Conservation (phyloP, 1,140 invertebrate genomes). For the Calliopsis andreniformis region DNA sequence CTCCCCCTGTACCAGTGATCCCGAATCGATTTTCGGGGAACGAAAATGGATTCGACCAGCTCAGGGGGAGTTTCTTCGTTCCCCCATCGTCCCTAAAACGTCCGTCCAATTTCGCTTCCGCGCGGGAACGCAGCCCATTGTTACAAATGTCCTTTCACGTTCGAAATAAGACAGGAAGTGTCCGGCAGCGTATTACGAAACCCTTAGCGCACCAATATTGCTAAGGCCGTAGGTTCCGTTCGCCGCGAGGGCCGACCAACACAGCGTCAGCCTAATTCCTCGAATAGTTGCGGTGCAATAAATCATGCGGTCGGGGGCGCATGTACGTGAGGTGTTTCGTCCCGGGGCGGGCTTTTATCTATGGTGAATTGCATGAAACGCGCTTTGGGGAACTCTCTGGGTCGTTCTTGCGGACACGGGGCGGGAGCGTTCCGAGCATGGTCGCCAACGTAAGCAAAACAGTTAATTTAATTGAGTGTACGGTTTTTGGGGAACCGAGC, state of each 20-base stretch:
- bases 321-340: constrained; percentile 36
- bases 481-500: too few species aligned
- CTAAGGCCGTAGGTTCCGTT: constrained; percentile 25
- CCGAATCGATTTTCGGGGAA: neutral
- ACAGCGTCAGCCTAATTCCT: constrained; percentile 8
- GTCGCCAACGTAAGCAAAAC: neutral
- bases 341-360: constrained; percentile 29
- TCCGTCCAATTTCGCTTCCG: neutral
- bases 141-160: neutral
- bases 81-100: too few species aligned
- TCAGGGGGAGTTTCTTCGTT: too few species aligned
- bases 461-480: neutral
- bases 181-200: neutral
- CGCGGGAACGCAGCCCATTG: neutral
- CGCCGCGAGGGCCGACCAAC: neutral
- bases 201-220: neutral
- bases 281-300: constrained; percentile 21
- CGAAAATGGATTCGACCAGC: too few species aligned
- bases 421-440: neutral
- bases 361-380: constrained; percentile 11
- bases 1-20: too few species aligned
- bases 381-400: neutral
- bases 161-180: constrained; percentile 6
- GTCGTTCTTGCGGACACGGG: neutral
- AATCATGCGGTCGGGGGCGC: constrained; percentile 33